These are phyloP conservation scores for Drosophila nasuta DNA, from an alignment of 1,140 invertebrate species.

Conservation along the genomic window DNA sequence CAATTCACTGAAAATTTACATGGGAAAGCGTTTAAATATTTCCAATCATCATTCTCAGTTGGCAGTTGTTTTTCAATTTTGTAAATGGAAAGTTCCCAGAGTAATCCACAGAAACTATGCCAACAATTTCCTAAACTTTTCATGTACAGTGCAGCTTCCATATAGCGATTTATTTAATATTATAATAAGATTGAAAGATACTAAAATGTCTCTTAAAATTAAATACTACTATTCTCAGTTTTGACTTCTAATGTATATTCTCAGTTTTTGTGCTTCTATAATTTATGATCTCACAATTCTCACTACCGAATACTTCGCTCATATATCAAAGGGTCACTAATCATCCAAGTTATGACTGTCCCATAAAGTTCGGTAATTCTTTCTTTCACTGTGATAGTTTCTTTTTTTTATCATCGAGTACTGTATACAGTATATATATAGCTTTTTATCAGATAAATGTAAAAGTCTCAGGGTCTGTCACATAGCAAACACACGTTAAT, in stretches of 20 bases:
- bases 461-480: neutral
- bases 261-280: no score
- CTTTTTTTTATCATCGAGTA: neutral
- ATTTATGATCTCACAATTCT: no score
- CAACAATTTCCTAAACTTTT: neutral
- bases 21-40: neutral
- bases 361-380: neutral
- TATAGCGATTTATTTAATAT: neutral
- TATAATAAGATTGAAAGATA: neutral
- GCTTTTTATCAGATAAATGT: constrained; percentile 10
- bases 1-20: neutral
- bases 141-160: neutral
- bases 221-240: no score
- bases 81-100: neutral
- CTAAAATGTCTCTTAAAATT: neutral
- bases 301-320: no score
- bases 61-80: neutral
- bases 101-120: neutral
- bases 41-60: neutral
- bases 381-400: neutral
- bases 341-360: neutral
- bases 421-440: neutral
- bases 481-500: constrained; percentile 32
- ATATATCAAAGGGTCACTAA: no score
- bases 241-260: no score